Percentiles rank a stretch among this genome's conserved stretches.
Evolutionary conservation across 2,888 invertebrate species (phyloP).

Genomic region (Mamestra brassicae): DNA sequence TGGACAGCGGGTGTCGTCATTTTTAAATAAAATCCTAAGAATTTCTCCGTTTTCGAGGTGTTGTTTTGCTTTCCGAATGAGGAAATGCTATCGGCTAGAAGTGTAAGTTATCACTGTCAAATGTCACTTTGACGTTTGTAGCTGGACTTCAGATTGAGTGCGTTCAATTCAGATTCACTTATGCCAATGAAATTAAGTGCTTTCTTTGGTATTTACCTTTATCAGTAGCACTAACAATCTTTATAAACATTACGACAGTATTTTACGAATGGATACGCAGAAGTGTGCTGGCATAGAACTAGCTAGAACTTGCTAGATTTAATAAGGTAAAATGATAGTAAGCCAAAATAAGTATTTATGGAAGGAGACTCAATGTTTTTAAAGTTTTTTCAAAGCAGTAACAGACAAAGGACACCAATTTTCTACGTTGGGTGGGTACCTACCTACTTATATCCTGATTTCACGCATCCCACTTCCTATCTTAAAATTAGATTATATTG

Average conservation of each 20-base stretch:
- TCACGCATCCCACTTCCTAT: too few species aligned
- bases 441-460: too few species aligned
- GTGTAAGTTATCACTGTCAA: constrained; percentile 3
- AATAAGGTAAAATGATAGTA: too few species aligned
- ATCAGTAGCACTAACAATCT: not conserved
- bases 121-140: constrained; percentile 38
- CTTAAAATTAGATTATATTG: too few species aligned
- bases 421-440: too few species aligned
- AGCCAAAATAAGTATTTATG: too few species aligned
- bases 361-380: too few species aligned
- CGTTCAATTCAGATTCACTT: constrained; percentile 4
- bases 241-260: not conserved
- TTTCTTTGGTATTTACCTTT: not conserved
- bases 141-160: not conserved
- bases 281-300: not conserved
- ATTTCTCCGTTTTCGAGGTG: not conserved
- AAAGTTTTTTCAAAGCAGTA: too few species aligned
- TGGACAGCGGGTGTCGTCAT: constrained; percentile 71
- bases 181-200: constrained; percentile 1
- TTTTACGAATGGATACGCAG: not conserved
- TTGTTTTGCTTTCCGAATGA: constrained; percentile 35
- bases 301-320: too few species aligned
- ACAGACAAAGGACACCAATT: too few species aligned
- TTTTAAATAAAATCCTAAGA: constrained; percentile 44
- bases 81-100: not conserved